Conservation (phyloP, 2,797 vertebrate species). For the Heterohyrax brucei region DNA sequence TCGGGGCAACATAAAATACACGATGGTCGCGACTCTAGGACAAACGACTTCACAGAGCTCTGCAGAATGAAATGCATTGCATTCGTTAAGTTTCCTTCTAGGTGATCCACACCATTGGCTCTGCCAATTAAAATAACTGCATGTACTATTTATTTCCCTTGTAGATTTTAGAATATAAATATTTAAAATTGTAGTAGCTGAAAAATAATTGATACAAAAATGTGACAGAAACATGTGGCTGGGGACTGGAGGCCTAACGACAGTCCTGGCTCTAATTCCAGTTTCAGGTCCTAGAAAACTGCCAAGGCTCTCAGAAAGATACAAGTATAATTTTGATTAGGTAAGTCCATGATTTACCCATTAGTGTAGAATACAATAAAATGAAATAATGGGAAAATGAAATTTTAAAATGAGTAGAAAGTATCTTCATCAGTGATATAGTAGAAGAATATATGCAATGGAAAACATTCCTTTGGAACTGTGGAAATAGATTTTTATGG, state of each 20-base stretch:
- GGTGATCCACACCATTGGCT: constrained; percentile 84
- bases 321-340: constrained; percentile 27
- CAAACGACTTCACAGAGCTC: constrained; percentile 79
- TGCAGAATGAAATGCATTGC: constrained; percentile 82
- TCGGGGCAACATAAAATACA: constrained; percentile 81
- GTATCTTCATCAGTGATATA: constrained; percentile 23
- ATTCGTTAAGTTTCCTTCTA: constrained; percentile 85
- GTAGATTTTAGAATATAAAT: constrained; percentile 82
- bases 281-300: constrained; percentile 19
- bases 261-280: background rate
- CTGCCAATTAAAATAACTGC: constrained; percentile 88
- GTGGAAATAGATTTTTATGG: constrained; percentile 68
- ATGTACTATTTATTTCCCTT: constrained; percentile 75
- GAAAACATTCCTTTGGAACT: constrained; percentile 58
- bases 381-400: constrained; percentile 39
- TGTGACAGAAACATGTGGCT: background rate
- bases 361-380: constrained; percentile 46
- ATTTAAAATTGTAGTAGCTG: constrained; percentile 70
- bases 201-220: constrained; percentile 15
- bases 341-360: constrained; percentile 68
- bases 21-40: constrained; percentile 76
- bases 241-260: background rate
- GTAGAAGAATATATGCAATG: constrained; percentile 25
- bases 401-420: background rate
- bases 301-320: constrained; percentile 18